These are phyloP conservation scores for Cranoglanis bouderius DNA, from an alignment of 2,113 vertebrate genomes.

Conservation along the genomic window DNA sequence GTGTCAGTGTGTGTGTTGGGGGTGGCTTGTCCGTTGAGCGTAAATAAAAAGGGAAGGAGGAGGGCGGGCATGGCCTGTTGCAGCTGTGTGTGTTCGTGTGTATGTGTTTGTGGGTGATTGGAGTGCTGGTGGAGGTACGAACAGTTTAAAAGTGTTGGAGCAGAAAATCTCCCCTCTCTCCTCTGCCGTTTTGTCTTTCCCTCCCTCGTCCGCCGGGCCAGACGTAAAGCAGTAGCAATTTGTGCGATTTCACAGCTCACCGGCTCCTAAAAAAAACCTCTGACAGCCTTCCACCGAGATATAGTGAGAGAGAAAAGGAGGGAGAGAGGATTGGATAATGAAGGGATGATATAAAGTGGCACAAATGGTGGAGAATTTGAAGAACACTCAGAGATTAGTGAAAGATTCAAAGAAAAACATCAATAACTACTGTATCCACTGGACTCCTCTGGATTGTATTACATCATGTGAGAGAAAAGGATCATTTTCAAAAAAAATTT, in stretches of 20 bases:
- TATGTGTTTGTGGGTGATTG: slow-evolving; percentile 66
- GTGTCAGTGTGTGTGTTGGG: slow-evolving; percentile 49
- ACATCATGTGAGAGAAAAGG: background rate
- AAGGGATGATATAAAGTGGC: slow-evolving; percentile 48
- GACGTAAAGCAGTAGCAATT: slow-evolving; percentile 78
- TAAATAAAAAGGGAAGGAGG: slow-evolving; percentile 26
- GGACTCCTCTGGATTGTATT: background rate
- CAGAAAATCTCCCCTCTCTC: slow-evolving; percentile 69
- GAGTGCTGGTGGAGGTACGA: slow-evolving; percentile 52
- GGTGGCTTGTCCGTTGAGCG: slow-evolving; percentile 46
- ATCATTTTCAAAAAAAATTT: background rate
- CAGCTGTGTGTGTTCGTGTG: slow-evolving; percentile 71
- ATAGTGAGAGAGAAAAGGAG: slow-evolving; percentile 38
- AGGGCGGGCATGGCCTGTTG: slow-evolving; percentile 53
- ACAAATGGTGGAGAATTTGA: slow-evolving; percentile 29
- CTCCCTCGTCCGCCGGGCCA: slow-evolving; percentile 65
- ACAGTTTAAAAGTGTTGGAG: slow-evolving; percentile 78
- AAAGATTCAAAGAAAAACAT: slow-evolving; percentile 37
- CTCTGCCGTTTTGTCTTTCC: slow-evolving; percentile 52
- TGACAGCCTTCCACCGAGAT: slow-evolving; percentile 71
- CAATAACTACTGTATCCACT: slow-evolving; percentile 13
- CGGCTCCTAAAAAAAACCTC: slow-evolving; percentile 69
- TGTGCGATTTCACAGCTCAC: slow-evolving; percentile 81
- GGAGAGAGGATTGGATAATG: slow-evolving; percentile 40
- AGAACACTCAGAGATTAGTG: slow-evolving; percentile 22